These are phyloP conservation scores for Siniperca undulata DNA, from an alignment of 2,797 vertebrate species.

Conservation along the genomic window DNA sequence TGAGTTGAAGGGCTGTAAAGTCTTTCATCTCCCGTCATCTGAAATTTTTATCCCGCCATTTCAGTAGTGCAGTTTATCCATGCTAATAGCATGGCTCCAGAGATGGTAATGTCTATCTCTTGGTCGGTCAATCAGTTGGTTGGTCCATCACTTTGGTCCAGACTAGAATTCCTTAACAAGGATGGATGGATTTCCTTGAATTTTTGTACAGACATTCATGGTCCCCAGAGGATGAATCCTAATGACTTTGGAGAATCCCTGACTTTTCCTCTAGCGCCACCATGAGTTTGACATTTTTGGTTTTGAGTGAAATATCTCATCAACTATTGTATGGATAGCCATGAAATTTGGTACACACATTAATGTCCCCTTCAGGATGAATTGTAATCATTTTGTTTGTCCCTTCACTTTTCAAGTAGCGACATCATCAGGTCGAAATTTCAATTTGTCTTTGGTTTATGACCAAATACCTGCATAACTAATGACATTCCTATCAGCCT, in stretches of 20 bases:
- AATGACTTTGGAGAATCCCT: background rate
- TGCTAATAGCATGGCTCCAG: conserved; percentile 4
- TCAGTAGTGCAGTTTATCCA: background rate
- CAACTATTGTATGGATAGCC: background rate
- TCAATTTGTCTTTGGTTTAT: background rate
- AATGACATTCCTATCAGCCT: no score
- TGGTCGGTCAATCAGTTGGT: background rate
- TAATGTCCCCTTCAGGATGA: background rate
- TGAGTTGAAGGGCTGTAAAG: conserved; percentile 35
- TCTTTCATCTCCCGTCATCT: conserved; percentile 33
- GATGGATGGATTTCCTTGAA: background rate
- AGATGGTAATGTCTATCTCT: background rate
- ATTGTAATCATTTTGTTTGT: background rate
- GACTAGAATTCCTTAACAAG: background rate
- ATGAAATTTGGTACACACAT: background rate
- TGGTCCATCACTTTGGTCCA: background rate
- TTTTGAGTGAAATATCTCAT: conserved; percentile 2
- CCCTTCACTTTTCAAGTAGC: background rate
- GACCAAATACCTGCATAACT: background rate
- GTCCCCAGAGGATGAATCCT: background rate
- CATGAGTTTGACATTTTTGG: background rate
- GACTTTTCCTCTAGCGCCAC: background rate
- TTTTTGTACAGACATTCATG: background rate
- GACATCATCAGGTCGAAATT: background rate
- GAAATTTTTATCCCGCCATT: conserved; percentile 6